phyloP scores from a whole-genome alignment of 2,797 vertebrate species.

The Linurgus olivaceus region DNA sequence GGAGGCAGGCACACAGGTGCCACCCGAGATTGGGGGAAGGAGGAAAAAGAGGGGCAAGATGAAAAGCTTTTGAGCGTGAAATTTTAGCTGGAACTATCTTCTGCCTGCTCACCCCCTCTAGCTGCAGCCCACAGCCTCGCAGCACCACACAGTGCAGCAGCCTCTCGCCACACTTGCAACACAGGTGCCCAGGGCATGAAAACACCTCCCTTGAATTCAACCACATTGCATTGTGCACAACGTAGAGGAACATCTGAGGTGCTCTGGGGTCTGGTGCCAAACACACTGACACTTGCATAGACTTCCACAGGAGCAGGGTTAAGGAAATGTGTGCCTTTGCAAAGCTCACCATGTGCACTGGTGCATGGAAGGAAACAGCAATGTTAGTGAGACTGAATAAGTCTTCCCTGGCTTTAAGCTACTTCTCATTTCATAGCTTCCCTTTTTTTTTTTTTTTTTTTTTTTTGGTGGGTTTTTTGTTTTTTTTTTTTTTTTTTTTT shows the following conservation, averaged over 20 bases:
- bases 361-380: background rate
- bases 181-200: background rate
- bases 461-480: background rate
- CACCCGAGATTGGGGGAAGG: background rate
- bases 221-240: background rate
- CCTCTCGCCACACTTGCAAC: accelerated
- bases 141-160: background rate
- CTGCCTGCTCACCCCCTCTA: constrained; percentile 63
- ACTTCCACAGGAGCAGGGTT: background rate
- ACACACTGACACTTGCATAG: background rate
- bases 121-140: constrained; percentile 40
- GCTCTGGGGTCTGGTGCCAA: background rate
- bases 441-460: background rate
- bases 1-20: background rate
- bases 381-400: background rate
- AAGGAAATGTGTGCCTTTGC: background rate
- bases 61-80: background rate
- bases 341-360: background rate
- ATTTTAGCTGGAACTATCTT: constrained; percentile 16
- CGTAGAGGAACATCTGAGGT: accelerated
- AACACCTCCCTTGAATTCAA: background rate
- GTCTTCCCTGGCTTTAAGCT: background rate
- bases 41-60: background rate
- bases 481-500: background rate
- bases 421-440: background rate